Evolutionary conservation across 2,888 invertebrate genomes (phyloP).

Genomic region (Noctua pronuba): DNA sequence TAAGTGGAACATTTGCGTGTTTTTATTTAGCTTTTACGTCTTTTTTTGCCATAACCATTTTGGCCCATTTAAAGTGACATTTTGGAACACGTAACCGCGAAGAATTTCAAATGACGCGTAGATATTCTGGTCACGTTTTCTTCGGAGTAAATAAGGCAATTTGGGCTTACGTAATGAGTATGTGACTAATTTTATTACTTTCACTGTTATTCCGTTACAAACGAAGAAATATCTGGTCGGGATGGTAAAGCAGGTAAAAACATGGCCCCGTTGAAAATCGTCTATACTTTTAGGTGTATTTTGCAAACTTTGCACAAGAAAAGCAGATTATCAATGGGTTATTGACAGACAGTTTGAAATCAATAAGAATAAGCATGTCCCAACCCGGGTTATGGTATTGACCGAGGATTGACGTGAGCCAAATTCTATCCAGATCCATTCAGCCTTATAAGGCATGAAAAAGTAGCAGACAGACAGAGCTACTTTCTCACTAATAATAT

Average conservation of each 20-base stretch:
- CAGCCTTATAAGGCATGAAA: too few relatives aligned
- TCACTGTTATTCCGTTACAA: conserved; percentile 3
- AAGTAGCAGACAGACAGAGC: background rate
- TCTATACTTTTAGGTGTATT: background rate
- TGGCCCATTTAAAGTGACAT: background rate
- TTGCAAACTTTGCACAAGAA: background rate
- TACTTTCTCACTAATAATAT: background rate
- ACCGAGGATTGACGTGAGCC: background rate
- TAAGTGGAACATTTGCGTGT: conserved; percentile 24
- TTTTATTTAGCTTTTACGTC: conserved; percentile 16
- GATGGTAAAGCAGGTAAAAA: background rate
- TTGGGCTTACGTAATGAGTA: conserved; percentile 24
- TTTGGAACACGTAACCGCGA: conserved; percentile 1
- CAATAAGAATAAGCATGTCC: background rate
- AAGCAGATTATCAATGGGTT: too few relatives aligned
- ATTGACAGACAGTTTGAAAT: background rate
- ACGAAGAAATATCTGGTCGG: background rate
- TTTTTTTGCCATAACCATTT: conserved; percentile 15
- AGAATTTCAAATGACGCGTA: conserved; percentile 14
- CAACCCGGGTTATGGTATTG: background rate
- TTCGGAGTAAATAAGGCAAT: conserved; percentile 33
- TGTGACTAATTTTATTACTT: conserved; percentile 17
- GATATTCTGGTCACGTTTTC: conserved; percentile 32
- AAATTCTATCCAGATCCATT: background rate
- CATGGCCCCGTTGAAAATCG: background rate